Base-by-base conservation (phyloP, 2,888 invertebrate genomes). In the Drosophila meridionalis region DNA sequence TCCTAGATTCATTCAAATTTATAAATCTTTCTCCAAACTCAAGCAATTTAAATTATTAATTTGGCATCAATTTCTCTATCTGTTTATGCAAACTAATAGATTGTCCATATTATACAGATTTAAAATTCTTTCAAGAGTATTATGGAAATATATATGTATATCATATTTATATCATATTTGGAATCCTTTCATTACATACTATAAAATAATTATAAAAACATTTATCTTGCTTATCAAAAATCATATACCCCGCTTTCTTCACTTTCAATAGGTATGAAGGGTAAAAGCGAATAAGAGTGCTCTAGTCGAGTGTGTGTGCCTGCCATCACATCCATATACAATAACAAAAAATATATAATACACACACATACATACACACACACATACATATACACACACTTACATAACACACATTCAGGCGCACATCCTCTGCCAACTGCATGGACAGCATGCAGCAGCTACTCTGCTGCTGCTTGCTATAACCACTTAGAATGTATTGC, bases 301-400 rank as follows among this genome's bases (percentile, higher is more conserved):
- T 52, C 36, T 12, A 36, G 52, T 52, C 36, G 52, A 56, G 56
- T 56, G 42, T 56, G 42, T 56, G 40, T 50, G 50, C 32, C 20
- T 34, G 50, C 34, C 40, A 30, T 36, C 28, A 55, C 55, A 26
- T 52, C 11, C 34, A 52, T 52, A 36, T 12, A 52, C 34, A 52
- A 52, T 52, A 52, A 36, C 52, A 36, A 36, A 36, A 36, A 52
- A 26, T 55, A 30, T 30, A 28, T 40, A 55, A 12, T n/a, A 30
- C 9, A 1, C 9, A 9, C 40, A n/a, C 30, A 52, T 20, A 30
- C 30, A 14, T n/a, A 32, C n/a, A 20, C n/a, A 11, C 11, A 26
- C 26, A 26, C 26, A 28, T n/a, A 40, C 40, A 30, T 28, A 14
- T 8, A 20, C 28, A 28, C 38, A 9, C 4, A 14, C 26, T 20